Conservation (phyloP, 2,888 invertebrate species). For the Gnatocerus cornutus region DNA sequence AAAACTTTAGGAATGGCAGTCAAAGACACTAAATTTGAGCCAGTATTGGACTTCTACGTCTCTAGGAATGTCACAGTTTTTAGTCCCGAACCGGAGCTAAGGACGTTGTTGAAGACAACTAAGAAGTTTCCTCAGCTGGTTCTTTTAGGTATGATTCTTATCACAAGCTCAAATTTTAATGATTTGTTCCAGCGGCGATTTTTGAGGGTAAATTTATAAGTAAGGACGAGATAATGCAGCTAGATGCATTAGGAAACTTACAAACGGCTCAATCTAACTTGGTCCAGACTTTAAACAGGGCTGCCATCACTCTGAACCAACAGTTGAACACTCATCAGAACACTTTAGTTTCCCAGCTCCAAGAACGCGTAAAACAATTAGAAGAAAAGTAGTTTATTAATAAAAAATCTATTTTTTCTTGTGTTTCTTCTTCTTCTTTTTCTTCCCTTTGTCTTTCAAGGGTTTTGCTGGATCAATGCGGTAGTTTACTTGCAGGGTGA, state of each 20-base stretch:
- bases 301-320: conserved; percentile 77
- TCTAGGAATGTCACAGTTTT: conserved; percentile 81
- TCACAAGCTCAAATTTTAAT: neutral
- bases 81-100: conserved; percentile 78
- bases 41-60: conserved; percentile 78
- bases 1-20: conserved; percentile 80
- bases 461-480: conserved; percentile 57
- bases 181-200: conserved; percentile 78
- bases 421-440: conserved; percentile 44
- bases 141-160: conserved; percentile 75
- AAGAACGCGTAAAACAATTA: conserved; percentile 73
- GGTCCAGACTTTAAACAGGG: conserved; percentile 80
- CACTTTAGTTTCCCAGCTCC: conserved; percentile 78
- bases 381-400: conserved; percentile 51
- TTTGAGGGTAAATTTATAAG: conserved; percentile 80
- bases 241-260: conserved; percentile 78
- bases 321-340: conserved; percentile 82
- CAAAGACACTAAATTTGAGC: conserved; percentile 79
- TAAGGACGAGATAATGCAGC: conserved; percentile 80
- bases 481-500: conserved; percentile 64
- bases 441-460: conserved; percentile 45
- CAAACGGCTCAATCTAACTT: conserved; percentile 79
- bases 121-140: conserved; percentile 82
- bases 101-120: conserved; percentile 77
- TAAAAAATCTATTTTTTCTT: conserved; percentile 34